Base-by-base conservation (phyloP, 2,113 vertebrate genomes). In the Caretta caretta region DNA sequence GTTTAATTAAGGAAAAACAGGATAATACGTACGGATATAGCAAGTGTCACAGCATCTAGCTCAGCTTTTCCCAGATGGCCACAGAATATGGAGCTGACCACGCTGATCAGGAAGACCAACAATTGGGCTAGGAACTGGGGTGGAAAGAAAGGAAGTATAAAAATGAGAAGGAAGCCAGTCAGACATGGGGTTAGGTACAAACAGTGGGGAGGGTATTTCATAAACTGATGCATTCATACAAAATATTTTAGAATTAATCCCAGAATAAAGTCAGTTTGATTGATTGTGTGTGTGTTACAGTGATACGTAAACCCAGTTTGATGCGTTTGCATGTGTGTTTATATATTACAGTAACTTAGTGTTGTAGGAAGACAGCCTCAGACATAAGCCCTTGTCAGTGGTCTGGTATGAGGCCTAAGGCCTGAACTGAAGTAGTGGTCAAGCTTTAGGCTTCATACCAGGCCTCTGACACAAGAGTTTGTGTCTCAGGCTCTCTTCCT, bases 61-160 rank as follows among this genome's bases (percentile, higher is more conserved):
- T 99, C 99, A 0, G 98, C 92, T 89, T 99, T 99, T 82, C 99
- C 99, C 97, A 99, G 96, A 93, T 99, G 99, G 53, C 99, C 99
- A 13, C 99, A 99, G 97, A 99, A 99, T 97, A 99, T 98, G 4
- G 99, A 99, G 94, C 99, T 98, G 91, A 99, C 98, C 93, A 99
- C 98, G 0, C 98, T 99, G 94, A 99, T 99, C 87, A 99, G 97
- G 92, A 98, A 99, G 88, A 98, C 97, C 98, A 99, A 98, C 97
- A 99, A 89, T 93, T 99, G 99, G 42, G 98, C 98, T 6, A 99
- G 78, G 93, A 54, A 54, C 53, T 54, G 53, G 53, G 20, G 8
- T 54, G 53, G 53, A 54, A 54, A 54, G 53, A 22, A 54, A 54
- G 53, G 53, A 54, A 16, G 50, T 51, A 51, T 10, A 48, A 38